phyloP scores from a whole-genome alignment of 2,113 vertebrate genomes.

The Pan troglodytes region DNA sequence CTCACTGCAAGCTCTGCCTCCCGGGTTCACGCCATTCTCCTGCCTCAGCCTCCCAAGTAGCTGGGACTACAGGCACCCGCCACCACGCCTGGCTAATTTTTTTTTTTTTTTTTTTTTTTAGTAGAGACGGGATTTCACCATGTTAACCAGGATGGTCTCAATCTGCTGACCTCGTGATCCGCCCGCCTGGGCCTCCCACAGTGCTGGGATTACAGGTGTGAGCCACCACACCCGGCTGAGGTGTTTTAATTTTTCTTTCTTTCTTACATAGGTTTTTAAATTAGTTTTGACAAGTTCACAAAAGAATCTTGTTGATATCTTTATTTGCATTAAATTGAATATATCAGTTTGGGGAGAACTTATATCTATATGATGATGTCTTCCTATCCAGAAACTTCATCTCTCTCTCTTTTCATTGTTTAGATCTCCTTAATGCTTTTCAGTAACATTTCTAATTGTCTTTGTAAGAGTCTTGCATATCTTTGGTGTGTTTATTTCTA shows the following conservation, averaged over 20 bases:
- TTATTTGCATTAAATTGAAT: neutral
- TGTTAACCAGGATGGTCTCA: no score
- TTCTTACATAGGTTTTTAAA: neutral
- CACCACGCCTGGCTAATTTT: no score
- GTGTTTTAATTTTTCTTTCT: neutral
- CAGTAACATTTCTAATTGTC: neutral
- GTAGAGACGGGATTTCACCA: no score
- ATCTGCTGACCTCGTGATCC: no score
- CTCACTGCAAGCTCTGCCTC: no score
- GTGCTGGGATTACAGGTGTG: no score
- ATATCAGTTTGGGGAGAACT: neutral
- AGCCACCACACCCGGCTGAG: neutral
- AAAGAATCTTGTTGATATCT: neutral
- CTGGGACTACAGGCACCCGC: rapidly evolving
- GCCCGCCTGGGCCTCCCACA: no score
- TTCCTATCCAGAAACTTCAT: neutral
- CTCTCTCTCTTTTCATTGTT: neutral
- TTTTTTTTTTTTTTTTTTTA: no score
- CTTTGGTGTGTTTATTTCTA: neutral
- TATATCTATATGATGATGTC: neutral
- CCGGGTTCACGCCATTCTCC: no score
- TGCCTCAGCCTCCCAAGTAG: no score
- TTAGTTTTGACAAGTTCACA: neutral
- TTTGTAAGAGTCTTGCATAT: neutral
- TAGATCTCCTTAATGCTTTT: neutral